phyloP scores from a whole-genome alignment of 2,888 invertebrate species.

The Melanophora roralis region DNA sequence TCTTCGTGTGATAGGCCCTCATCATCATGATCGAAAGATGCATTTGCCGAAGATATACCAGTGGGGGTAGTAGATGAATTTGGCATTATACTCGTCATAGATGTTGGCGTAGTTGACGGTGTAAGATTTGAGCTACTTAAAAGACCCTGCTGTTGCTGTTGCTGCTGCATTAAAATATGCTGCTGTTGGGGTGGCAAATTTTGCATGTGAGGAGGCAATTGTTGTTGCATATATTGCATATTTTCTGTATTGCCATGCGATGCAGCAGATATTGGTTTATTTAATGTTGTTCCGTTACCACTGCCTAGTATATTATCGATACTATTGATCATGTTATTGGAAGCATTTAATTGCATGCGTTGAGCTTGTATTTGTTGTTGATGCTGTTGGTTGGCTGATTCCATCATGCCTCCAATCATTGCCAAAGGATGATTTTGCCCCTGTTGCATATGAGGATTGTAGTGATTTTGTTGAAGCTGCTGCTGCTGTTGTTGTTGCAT shows the following conservation, averaged over 20 bases:
- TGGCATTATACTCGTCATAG: constrained; percentile 24
- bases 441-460: constrained; percentile 62
- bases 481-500: constrained; percentile 55
- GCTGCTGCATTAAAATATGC: constrained; percentile 57
- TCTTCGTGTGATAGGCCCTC: constrained; percentile 71
- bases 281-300: constrained; percentile 20
- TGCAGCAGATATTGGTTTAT: constrained; percentile 50
- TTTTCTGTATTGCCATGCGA: constrained; percentile 55
- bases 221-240: constrained; percentile 62
- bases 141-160: constrained; percentile 53
- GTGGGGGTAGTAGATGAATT: constrained; percentile 43
- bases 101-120: constrained; percentile 41
- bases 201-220: constrained; percentile 60
- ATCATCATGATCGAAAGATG: constrained; percentile 71
- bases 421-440: constrained; percentile 69
- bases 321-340: constrained; percentile 64
- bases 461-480: constrained; percentile 68
- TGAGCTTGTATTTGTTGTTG: constrained; percentile 61
- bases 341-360: constrained; percentile 59
- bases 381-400: constrained; percentile 67
- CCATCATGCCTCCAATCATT: constrained; percentile 74
- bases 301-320: constrained; percentile 64
- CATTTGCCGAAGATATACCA: constrained; percentile 61
- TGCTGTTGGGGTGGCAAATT: constrained; percentile 59
- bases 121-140: constrained; percentile 34